A percentile compares a stretch with the other conserved stretches of the same genome.
These are phyloP conservation scores for Heterodera filipjevi DNA, from an alignment of 2,888 invertebrate genomes.

Conservation along the genomic window DNA sequence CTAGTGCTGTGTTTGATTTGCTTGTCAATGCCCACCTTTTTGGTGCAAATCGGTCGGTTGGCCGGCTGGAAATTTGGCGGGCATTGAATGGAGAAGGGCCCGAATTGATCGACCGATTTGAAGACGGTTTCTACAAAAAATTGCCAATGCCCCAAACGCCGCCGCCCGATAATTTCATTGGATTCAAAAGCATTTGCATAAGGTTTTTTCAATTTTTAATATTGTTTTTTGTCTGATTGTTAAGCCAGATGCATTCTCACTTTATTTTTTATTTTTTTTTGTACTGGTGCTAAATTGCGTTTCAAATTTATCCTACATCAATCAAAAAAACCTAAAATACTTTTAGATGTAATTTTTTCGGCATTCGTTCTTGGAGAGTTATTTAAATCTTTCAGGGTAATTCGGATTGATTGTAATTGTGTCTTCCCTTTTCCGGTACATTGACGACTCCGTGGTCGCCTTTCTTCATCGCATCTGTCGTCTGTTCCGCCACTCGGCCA, in stretches of 20 bases:
- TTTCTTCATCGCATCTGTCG: background rate
- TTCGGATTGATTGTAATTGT: no score
- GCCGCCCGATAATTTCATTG: background rate
- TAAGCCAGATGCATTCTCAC: background rate
- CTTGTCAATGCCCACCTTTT: background rate
- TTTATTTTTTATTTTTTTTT: no score
- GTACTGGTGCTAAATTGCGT: no score
- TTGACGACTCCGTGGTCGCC: background rate
- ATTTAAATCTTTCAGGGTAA: no score
- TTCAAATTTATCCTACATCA: no score
- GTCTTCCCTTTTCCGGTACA: background rate
- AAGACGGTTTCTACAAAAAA: background rate
- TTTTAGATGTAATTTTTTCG: no score
- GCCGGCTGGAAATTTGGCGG: background rate
- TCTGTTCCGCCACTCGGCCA: background rate
- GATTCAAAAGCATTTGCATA: slow-evolving; percentile 6
- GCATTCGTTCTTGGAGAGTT: no score
- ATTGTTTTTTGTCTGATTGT: background rate
- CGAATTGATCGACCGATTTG: background rate
- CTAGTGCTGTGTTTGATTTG: background rate
- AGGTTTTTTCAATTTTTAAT: background rate
- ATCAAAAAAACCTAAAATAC: no score
- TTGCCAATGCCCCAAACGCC: background rate
- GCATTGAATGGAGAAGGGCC: background rate
- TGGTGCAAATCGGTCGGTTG: background rate